These are phyloP conservation scores for Ligdia adustata DNA, from an alignment of 2,888 invertebrate genomes.

Conservation along the genomic window DNA sequence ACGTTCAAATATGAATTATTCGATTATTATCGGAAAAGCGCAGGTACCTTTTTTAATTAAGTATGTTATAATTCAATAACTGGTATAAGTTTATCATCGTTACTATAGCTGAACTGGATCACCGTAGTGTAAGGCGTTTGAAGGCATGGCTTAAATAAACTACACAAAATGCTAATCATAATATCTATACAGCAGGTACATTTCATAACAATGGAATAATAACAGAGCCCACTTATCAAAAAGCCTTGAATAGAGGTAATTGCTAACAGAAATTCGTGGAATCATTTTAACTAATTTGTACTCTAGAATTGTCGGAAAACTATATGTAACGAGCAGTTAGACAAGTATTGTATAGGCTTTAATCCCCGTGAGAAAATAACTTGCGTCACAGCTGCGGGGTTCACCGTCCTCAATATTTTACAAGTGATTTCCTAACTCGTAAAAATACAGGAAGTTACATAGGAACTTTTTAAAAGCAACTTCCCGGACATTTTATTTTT, in stretches of 20 bases:
- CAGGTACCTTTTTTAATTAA: no score
- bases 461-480: slow-evolving; percentile 68
- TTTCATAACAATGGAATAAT: slow-evolving; percentile 5
- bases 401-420: slow-evolving; percentile 62
- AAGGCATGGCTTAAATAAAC: no score
- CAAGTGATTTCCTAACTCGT: slow-evolving; percentile 67
- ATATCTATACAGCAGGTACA: no score
- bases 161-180: no score
- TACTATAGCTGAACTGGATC: no score
- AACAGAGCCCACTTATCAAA: slow-evolving; percentile 1
- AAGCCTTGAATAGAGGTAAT: slow-evolving; percentile 8
- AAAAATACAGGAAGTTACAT: slow-evolving; percentile 63
- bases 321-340: slow-evolving; percentile 29
- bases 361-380: slow-evolving; percentile 60
- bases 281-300: slow-evolving; percentile 6
- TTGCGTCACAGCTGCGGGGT: slow-evolving; percentile 54
- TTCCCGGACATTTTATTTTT: slow-evolving; percentile 60
- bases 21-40: no score
- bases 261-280: slow-evolving; percentile 1
- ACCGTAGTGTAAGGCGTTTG: no score
- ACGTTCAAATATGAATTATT: no score
- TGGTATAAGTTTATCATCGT: no score
- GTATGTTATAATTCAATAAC: not conserved
- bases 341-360: slow-evolving; percentile 36
- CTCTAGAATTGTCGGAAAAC: slow-evolving; percentile 19